Percentiles rank a stretch among this genome's conserved stretches.
Conservation (phyloP, 2,113 vertebrate species). For the Corapipo altera region DNA sequence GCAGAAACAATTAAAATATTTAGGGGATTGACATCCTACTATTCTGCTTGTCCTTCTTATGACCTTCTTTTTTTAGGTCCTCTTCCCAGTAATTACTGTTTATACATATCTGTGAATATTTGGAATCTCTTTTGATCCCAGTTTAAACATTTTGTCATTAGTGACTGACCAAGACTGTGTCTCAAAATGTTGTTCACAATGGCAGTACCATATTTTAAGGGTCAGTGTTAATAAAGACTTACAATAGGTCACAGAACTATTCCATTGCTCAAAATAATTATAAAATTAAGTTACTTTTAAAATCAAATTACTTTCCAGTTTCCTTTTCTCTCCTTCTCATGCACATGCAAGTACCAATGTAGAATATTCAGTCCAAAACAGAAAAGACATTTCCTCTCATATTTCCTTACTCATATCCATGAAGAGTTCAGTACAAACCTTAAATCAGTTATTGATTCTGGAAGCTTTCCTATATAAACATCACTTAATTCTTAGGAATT, state of each 20-base stretch:
- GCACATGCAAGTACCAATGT: not conserved
- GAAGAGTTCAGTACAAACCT: not conserved
- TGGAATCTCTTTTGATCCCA: not conserved
- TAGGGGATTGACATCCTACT: not conserved
- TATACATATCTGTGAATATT: not conserved
- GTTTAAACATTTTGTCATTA: not conserved
- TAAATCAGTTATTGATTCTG: not conserved
- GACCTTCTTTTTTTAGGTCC: not conserved
- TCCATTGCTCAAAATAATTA: not conserved
- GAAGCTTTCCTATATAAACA: not conserved
- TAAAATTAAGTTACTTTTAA: not conserved
- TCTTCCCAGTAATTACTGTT: not conserved
- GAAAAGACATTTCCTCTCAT: not conserved
- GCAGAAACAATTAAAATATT: conserved; percentile 1
- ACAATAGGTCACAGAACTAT: not conserved
- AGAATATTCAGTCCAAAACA: not conserved
- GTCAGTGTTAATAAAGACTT: not conserved
- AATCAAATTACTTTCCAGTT: not conserved
- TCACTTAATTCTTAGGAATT: not conserved
- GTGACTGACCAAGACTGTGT: not conserved
- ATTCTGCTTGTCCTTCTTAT: not conserved
- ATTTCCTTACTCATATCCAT: not conserved
- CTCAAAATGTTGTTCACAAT: not conserved
- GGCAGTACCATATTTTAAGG: not conserved
- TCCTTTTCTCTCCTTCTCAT: not conserved